Evolutionary conservation across 35 echinoderm and acorn worm species (phyloP), one percentile per base, ranked within the genome.

Genomic region (Heliocidaris tuberculata): DNA sequence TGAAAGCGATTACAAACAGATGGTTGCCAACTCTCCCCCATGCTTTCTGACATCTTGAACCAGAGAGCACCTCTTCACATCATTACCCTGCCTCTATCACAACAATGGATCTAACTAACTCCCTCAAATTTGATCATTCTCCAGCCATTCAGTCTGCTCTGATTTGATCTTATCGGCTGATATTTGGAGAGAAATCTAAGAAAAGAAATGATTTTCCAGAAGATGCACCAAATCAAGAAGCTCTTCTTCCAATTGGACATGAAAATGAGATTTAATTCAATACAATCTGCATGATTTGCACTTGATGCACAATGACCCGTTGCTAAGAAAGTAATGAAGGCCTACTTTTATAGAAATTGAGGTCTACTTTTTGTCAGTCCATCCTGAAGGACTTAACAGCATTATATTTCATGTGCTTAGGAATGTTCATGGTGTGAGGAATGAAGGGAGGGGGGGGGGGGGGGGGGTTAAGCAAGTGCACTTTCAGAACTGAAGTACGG

Each of bases 1-100:
- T 89, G 87, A 89, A 48, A 89, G 31, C 47, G 30, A 89, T 89
- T 89, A 89, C 31, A 47, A 48, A 24, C 87, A 89, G 87, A 89
- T 89, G 87, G 87, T 48, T 89, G 87, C 12, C 87, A 89, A 32
- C 87, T 89, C 35, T 13, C 24, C 87, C 31, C 87, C 87, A 32
- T 47, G 13, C 87, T n/a, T 48, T 48, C 87, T 32, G 47, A 89
- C 32, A 32, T 89, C 87, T 89, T 48, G 15, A 78, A 78, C 19
- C 65, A 78, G 17, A 19, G 65, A n/a, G 65, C 65, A 21, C 27
- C 27, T 78, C 21, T 78, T 71, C 61, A 27, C 24, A 71, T 71
- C 24, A 71, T 71, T 71, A 71, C 24, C 61, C 16, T 71, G 5
- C 61, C 61, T 71, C 61, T 71, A 71, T 71, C 65, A n/a, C 65